Conservation (phyloP, 2,113 vertebrate genomes). For the Synchiropus splendidus region DNA sequence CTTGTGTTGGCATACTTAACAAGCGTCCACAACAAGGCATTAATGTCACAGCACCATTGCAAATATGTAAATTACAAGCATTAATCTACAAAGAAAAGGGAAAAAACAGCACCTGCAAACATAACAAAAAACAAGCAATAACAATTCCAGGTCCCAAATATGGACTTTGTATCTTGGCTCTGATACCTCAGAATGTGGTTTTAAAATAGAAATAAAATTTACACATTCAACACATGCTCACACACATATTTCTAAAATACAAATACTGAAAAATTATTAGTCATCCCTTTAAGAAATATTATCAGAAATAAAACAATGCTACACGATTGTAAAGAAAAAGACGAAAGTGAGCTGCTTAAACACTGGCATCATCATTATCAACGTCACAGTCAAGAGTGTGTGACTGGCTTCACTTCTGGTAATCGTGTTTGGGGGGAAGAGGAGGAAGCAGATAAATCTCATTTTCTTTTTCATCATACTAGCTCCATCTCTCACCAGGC, state of each 20-base stretch:
- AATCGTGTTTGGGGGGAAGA: slow-evolving; percentile 3
- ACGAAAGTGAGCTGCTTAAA: no score
- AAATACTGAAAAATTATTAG: no score
- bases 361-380: neutral
- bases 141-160: neutral
- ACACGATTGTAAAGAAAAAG: no score
- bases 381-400: slow-evolving; percentile 12
- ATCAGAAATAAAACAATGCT: no score
- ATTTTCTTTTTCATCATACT: slow-evolving; percentile 50
- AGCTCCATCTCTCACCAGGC: slow-evolving; percentile 42
- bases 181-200: neutral
- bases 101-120: neutral
- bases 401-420: no score
- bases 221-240: no score
- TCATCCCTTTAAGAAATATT: no score
- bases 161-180: neutral
- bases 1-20: neutral
- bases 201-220: no score
- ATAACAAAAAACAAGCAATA: neutral
- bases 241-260: no score
- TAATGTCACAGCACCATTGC: no score
- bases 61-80: no score
- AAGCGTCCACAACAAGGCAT: no score
- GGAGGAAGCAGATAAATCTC: slow-evolving; percentile 39
- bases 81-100: neutral